These are phyloP conservation scores for Aphyosemion australe DNA, from an alignment of 2,113 vertebrate genomes.

Conservation along the genomic window DNA sequence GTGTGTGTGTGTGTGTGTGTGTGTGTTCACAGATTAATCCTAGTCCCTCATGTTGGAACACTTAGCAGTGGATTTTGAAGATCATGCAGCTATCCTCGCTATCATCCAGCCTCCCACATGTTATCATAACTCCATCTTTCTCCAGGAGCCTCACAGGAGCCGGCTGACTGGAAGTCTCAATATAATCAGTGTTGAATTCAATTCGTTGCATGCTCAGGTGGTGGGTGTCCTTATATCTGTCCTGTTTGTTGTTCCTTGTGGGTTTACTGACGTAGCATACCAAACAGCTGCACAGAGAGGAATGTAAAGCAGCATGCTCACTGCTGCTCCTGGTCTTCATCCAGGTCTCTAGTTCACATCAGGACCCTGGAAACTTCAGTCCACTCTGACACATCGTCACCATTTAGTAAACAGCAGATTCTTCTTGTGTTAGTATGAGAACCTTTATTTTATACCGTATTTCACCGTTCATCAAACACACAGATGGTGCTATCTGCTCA, in stretches of 20 bases:
- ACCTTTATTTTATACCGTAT: too few relatives aligned
- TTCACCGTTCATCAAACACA: too few relatives aligned
- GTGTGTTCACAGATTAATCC: slow-evolving; percentile 14
- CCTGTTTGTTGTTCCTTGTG: slow-evolving; percentile 14
- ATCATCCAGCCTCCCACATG: slow-evolving; percentile 29
- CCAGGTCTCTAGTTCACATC: slow-evolving; percentile 8
- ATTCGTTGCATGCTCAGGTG: slow-evolving; percentile 20
- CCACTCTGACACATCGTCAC: not conserved
- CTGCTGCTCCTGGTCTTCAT: slow-evolving; percentile 25
- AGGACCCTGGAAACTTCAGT: not conserved
- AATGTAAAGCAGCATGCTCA: slow-evolving; percentile 27
- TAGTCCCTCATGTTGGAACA: not conserved
- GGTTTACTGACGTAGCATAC: slow-evolving; percentile 28
- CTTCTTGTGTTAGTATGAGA: too few relatives aligned
- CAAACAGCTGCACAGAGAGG: slow-evolving; percentile 22
- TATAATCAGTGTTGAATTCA: slow-evolving; percentile 45
- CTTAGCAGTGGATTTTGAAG: slow-evolving; percentile 5
- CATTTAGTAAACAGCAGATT: too few relatives aligned
- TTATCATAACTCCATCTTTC: slow-evolving; percentile 41
- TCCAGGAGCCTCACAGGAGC: slow-evolving; percentile 16
- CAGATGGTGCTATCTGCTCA: too few relatives aligned
- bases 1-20: slow-evolving; percentile 64
- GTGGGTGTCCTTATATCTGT: slow-evolving; percentile 33
- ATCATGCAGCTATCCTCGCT: not conserved
- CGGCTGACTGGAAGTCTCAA: slow-evolving; percentile 21